A percentile compares a stretch with the other conserved stretches of the same genome.
Conservation (phyloP, 2,888 invertebrate species). For the Meiosimyza platycephala region DNA sequence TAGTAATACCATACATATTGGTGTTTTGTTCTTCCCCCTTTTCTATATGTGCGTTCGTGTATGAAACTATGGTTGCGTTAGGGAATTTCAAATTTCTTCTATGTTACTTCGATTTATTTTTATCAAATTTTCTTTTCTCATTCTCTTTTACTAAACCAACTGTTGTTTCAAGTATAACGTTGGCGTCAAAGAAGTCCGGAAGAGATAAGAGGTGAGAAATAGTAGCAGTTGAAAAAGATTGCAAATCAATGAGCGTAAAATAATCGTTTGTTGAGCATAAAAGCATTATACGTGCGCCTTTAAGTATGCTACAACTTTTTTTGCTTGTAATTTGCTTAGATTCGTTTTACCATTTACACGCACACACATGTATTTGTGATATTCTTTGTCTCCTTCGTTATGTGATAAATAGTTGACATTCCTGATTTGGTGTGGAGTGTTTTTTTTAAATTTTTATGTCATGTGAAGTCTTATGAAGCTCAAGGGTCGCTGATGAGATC, state of each 20-base stretch:
- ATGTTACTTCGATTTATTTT: background rate
- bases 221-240: conserved; percentile 10
- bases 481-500: too few relatives aligned
- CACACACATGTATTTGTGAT: too few relatives aligned
- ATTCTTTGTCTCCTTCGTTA: too few relatives aligned
- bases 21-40: background rate
- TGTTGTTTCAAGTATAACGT: conserved; percentile 4
- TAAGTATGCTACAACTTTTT: too few relatives aligned
- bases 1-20: too few relatives aligned
- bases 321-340: too few relatives aligned
- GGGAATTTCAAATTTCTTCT: conserved; percentile 14
- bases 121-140: background rate
- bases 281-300: conserved; percentile 19
- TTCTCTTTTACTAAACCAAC: conserved; percentile 1
- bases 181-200: background rate
- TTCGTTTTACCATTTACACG: too few relatives aligned
- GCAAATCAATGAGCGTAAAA: conserved; percentile 33
- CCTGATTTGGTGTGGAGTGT: too few relatives aligned
- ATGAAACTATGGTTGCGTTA: conserved; percentile 15
- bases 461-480: too few relatives aligned
- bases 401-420: too few relatives aligned
- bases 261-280: conserved; percentile 19
- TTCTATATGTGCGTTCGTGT: conserved; percentile 24
- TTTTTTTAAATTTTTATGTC: too few relatives aligned
- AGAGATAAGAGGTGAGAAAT: background rate